These are phyloP conservation scores for Bilobella aurantiaca DNA, from an alignment of 1,140 invertebrate genomes.

Conservation along the genomic window DNA sequence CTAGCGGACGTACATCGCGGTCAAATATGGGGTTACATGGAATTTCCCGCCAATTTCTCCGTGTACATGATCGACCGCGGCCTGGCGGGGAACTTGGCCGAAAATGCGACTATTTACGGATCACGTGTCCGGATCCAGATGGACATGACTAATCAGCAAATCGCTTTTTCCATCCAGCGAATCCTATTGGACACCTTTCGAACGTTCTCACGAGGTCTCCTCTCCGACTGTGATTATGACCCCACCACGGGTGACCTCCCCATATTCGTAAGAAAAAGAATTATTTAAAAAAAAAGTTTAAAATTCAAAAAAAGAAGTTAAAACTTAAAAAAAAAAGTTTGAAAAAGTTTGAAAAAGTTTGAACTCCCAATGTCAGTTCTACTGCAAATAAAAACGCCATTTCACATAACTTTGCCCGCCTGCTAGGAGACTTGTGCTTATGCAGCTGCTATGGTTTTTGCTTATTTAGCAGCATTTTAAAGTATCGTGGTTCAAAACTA, in stretches of 20 bases:
- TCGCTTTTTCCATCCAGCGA: constrained; percentile 67
- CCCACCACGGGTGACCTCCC: constrained; percentile 69
- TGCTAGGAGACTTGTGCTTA: too few species aligned
- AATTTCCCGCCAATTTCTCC: constrained; percentile 77
- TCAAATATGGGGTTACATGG: constrained; percentile 71
- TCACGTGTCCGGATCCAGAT: constrained; percentile 73
- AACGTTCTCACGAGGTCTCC: constrained; percentile 58
- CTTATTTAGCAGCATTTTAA: too few species aligned
- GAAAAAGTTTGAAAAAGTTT: too few species aligned
- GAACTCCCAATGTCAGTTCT: too few species aligned
- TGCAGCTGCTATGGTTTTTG: too few species aligned
- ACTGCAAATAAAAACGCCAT: too few species aligned
- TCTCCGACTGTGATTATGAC: constrained; percentile 61
- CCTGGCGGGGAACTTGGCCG: constrained; percentile 53
- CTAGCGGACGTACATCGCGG: constrained; percentile 59
- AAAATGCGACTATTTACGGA: constrained; percentile 64
- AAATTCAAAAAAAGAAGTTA: too few species aligned
- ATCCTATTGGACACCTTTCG: constrained; percentile 69
- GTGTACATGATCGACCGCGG: constrained; percentile 62
- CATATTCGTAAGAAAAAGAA: constrained; percentile 45
- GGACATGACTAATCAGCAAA: constrained; percentile 90
- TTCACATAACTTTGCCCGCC: too few species aligned
- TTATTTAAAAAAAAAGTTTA: too few species aligned
- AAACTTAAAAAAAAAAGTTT: too few species aligned
- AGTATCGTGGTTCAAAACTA: too few species aligned